Conservation (phyloP, 2,113 vertebrate genomes). For the Hippotragus niger region DNA sequence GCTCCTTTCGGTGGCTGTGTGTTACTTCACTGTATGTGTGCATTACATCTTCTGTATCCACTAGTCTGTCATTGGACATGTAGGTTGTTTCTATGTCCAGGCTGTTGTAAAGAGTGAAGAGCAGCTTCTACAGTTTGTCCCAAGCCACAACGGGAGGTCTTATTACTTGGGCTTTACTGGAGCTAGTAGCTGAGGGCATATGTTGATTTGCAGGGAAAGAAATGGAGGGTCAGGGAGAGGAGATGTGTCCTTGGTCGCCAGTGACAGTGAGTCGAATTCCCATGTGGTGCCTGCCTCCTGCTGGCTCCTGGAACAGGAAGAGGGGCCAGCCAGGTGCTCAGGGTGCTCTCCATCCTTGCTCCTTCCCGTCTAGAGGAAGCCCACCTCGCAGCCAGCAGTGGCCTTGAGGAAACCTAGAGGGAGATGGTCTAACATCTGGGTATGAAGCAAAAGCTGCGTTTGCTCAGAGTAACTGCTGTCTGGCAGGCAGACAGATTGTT, state of each 20-base stretch:
- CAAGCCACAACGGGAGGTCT: rapidly evolving
- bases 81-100: background rate
- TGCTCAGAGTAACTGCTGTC: background rate
- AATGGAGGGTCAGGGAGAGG: rapidly evolving
- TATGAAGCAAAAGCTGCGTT: rapidly evolving
- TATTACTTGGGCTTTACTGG: too few relatives aligned
- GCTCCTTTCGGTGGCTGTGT: background rate
- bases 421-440: too few relatives aligned
- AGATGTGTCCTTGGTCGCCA: rapidly evolving
- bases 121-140: rapidly evolving
- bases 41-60: background rate
- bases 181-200: too few relatives aligned
- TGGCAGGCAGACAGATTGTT: background rate
- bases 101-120: background rate
- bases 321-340: too few relatives aligned
- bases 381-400: rapidly evolving
- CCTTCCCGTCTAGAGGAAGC: rapidly evolving
- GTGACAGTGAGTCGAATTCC: background rate
- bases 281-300: rapidly evolving
- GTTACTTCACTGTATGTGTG: background rate
- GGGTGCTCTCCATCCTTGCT: rapidly evolving
- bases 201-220: background rate
- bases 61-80: background rate
- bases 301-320: background rate
- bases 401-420: background rate